These are phyloP conservation scores for Crotophaga sulcirostris DNA, from an alignment of 2,113 vertebrate species.

Conservation along the genomic window DNA sequence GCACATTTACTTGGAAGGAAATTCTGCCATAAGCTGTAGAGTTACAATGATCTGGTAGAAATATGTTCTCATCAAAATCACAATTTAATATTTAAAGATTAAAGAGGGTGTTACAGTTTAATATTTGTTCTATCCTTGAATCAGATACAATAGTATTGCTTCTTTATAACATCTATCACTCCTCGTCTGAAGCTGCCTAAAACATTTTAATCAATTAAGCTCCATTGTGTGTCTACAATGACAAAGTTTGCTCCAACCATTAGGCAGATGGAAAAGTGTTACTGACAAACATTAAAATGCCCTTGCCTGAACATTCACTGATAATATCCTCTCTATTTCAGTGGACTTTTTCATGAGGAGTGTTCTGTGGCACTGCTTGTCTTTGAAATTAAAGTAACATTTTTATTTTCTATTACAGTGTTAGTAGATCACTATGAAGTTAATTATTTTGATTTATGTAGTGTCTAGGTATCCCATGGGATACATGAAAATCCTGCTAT, in stretches of 20 bases:
- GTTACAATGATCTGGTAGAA: slow-evolving; percentile 1
- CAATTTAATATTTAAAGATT: slow-evolving; percentile 35
- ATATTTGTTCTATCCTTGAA: background rate
- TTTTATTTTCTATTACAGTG: background rate
- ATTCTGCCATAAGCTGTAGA: background rate
- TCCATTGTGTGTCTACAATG: background rate
- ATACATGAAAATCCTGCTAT: background rate
- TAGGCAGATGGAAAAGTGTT: background rate
- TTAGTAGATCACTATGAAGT: background rate
- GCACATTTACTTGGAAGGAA: background rate
- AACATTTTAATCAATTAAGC: background rate
- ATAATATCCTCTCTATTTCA: background rate
- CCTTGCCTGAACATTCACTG: background rate
- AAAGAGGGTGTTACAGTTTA: background rate
- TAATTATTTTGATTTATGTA: slow-evolving; percentile 8
- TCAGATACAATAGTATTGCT: background rate
- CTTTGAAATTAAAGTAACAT: background rate
- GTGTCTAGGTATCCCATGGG: background rate
- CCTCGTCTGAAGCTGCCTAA: background rate
- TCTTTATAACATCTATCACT: background rate
- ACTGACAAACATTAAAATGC: background rate
- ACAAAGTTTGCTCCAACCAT: background rate
- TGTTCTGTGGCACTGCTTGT: background rate
- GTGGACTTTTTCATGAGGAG: background rate
- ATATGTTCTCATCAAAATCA: background rate